Conservation (phyloP, 2,888 invertebrate genomes). For the Lochmaea crataegi region DNA sequence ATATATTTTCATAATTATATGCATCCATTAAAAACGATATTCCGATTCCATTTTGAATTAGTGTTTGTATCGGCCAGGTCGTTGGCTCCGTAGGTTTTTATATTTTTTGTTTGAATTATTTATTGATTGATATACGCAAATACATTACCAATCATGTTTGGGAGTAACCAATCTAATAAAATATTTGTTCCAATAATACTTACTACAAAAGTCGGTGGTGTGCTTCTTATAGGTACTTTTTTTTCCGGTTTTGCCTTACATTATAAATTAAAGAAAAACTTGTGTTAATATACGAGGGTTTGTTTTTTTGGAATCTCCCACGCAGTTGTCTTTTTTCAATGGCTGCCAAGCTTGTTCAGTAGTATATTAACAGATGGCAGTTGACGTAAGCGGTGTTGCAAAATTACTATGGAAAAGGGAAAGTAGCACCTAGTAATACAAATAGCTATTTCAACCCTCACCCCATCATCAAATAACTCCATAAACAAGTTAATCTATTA, state of each 20-base stretch:
- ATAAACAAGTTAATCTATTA: background rate
- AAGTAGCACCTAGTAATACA: no score
- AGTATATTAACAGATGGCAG: no score
- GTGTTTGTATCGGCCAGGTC: background rate
- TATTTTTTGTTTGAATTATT: background rate
- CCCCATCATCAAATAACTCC: no score
- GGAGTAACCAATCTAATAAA: background rate
- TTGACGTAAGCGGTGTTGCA: no score
- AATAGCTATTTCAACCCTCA: no score
- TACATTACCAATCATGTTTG: background rate
- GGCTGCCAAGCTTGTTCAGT: no score
- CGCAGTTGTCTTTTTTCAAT: no score
- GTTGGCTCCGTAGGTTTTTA: background rate
- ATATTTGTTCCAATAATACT: background rate
- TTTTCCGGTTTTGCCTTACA: background rate
- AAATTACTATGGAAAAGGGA: no score
- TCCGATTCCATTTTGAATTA: background rate
- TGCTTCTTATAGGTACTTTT: background rate
- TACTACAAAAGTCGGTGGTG: background rate
- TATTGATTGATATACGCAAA: slow-evolving; percentile 2
- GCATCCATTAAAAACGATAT: background rate
- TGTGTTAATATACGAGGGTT: no score
- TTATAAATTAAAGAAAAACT: no score
- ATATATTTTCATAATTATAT: background rate
- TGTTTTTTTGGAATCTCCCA: no score